Base-by-base conservation (phyloP, 2,797 vertebrate genomes). In the Thaleichthys pacificus region DNA sequence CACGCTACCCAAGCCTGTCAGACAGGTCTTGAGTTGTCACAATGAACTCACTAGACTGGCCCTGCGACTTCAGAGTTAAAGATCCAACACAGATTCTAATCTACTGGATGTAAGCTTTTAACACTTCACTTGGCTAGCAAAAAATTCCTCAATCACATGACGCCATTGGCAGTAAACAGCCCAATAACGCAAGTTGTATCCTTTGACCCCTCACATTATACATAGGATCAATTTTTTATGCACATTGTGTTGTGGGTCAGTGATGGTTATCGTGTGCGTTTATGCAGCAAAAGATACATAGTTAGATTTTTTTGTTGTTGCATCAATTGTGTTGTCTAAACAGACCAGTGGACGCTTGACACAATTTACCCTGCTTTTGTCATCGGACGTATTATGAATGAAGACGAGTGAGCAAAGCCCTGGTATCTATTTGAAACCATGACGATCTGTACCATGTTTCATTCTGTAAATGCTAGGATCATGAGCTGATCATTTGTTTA, bases 61-160 rank as follows among this genome's bases (percentile, higher is more conserved):
- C 14, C 28, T 26, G 42, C 57, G 9, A 22, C 35, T 30, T 65
- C 63, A 35, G 22, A 21, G 11, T 67, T 26, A 28, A 4, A 67
- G 22, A 42, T 14, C 22, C 21, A 22, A 17, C 21, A 42, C 7
- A 49, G 47, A 61, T 28, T 22, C 51, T 61, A 70, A 70, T n/a
- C 58, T 14, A 19, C 26, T 38, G 51, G 21, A 19, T 24, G 35
- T 42, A 49, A 28, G 35, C 38, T 51, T 35, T 49, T 60, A 26
- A 70, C 69, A 62, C 15, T 30, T 42, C 35, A 60, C 58, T 47
- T 26, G 22, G 58, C 58, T 49, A 1, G 7, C 57, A 42, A 35
- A 32, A 9, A 70, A 68, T 32, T 54, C 66, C 24, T n/a, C 7
- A 24, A 56, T 68, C 66, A 68, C 66, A 57, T 68, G 66, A 68